phyloP scores from a whole-genome alignment of 2,113 vertebrate species.

The Ovis canadensis region DNA sequence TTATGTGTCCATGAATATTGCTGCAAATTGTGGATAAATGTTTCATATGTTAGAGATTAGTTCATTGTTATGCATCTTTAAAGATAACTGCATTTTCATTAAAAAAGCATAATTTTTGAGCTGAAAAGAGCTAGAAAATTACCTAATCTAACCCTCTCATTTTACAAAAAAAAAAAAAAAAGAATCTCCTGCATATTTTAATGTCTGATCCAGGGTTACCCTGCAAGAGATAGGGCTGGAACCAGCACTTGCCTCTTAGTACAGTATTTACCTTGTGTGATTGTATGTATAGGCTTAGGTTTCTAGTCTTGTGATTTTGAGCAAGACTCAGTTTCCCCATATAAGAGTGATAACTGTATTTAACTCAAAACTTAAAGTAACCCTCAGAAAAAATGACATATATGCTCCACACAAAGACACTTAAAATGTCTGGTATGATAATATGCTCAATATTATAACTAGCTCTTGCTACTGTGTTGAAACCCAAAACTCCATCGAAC shows the following conservation, averaged over 20 bases:
- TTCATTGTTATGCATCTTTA: conserved; percentile 22
- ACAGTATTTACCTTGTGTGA: background rate
- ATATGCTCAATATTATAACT: background rate
- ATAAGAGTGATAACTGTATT: background rate
- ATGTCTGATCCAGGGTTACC: background rate
- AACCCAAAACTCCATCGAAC: background rate
- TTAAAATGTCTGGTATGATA: background rate
- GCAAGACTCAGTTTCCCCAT: background rate
- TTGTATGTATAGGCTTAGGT: background rate
- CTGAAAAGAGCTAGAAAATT: conserved; percentile 22
- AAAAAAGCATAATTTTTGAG: background rate
- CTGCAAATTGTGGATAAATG: conserved; percentile 45
- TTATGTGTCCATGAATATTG: conserved; percentile 21
- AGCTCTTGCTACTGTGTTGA: background rate
- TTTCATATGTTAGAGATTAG: conserved; percentile 31
- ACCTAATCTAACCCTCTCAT: background rate
- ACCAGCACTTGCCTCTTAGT: background rate
- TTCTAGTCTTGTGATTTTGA: background rate
- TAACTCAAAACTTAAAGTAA: background rate
- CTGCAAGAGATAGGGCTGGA: background rate
- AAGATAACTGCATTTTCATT: conserved; percentile 39
- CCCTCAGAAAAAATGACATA: background rate
- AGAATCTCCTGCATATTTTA: background rate
- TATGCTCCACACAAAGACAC: background rate
- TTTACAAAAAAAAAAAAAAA: conserved; percentile 14